Base-by-base conservation (phyloP, 2,113 vertebrate genomes). In the Monopterus albus region DNA sequence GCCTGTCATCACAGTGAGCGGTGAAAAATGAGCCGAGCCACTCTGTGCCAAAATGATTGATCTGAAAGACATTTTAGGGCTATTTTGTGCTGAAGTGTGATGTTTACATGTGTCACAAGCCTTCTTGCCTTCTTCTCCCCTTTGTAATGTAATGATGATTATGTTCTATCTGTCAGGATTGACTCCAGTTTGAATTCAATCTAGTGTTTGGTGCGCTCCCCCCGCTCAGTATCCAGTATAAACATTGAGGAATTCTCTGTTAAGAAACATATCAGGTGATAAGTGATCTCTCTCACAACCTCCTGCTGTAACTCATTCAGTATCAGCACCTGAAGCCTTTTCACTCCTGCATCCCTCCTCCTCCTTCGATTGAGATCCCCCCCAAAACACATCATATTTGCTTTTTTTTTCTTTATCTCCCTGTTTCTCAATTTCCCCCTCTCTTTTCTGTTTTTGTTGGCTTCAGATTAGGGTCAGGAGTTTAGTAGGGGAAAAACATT, bases 401-500 rank as follows among this genome's bases (percentile, higher is more conserved):
- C 31, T 78, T 63, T 78, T 50, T 55, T 63, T 62, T 28, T 50
- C 51, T 63, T 62, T 28, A 3, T 29, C 13, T 9, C 23, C 15
- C 42, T 60, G 51, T 81, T 79, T 75, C 81, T 72, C 76, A 81
- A 72, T 81, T 75, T 72, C 55, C 51, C n/a, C 50, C 49, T 45
- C 46, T 50, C 58, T 42, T 52, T 58, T 79, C 81, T 80, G 79
- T 86, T 75, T 72, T 81, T 88, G 85, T 92, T 90, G 89, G 91
- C 89, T 86, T 81, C 82, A 88, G 83, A 90, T 83, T 89, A 86
- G 84, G 91, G 92, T 93, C 91, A 92, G 81, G 83, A 92, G 92
- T 93, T 92, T 92, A 92, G 89, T 91, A 87, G 91, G 89, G 88
- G 87, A 91, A 90, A 88, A 91, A 90, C 89, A 90, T 91, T 92